Conservation (phyloP, 2,113 vertebrate species). For the Vidua chalybeata region DNA sequence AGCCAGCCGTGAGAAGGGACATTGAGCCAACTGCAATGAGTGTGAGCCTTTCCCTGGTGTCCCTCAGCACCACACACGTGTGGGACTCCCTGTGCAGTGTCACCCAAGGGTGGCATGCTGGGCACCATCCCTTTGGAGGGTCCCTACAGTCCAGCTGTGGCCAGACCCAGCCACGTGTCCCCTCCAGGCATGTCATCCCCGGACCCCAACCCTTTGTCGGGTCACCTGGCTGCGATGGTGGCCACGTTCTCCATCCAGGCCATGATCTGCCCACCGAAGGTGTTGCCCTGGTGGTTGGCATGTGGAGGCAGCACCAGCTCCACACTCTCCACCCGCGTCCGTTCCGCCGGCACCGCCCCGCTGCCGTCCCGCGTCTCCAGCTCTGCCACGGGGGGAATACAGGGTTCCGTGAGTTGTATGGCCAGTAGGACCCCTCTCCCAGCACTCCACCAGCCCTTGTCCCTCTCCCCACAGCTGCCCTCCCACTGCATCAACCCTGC, state of each 20-base stretch:
- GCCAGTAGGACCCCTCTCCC: fast-evolving
- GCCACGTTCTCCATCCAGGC: constrained; percentile 99
- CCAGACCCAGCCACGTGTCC: fast-evolving
- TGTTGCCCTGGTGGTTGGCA: constrained; percentile 95
- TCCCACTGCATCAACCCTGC: neutral
- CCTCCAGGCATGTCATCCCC: fast-evolving
- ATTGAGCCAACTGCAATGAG: neutral
- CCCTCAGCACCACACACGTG: fast-evolving
- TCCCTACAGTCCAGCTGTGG: neutral
- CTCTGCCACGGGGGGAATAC: constrained; percentile 5
- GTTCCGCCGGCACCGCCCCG: constrained; percentile 76
- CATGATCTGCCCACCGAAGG: constrained; percentile 98
- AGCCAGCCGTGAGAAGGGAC: neutral
- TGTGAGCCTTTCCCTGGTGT: neutral
- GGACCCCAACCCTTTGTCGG: fast-evolving
- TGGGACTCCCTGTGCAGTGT: neutral
- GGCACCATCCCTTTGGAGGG: neutral
- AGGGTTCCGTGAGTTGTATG: fast-evolving
- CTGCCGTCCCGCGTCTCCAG: constrained; percentile 71
- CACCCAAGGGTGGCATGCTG: neutral
- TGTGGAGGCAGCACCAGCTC: constrained; percentile 95
- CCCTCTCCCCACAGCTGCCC: neutral
- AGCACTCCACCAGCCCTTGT: neutral
- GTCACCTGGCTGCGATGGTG: constrained; percentile 93
- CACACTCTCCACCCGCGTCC: constrained; percentile 91